Conservation (phyloP, 2,888 invertebrate species). For the Nyleta sp. region DNA sequence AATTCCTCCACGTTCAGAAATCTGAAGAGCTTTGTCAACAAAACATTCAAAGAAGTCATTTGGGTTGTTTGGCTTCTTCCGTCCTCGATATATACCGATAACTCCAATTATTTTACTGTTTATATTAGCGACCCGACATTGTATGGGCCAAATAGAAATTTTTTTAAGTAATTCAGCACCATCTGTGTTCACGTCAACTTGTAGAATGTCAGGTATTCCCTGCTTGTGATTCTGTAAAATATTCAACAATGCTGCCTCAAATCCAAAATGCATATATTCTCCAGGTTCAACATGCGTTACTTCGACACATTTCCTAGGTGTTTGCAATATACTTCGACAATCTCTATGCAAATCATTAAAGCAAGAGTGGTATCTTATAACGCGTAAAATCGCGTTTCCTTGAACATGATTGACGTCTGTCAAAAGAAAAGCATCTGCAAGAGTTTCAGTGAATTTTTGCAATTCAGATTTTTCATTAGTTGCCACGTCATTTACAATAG, state of each 20-base stretch:
- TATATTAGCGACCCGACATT: neutral
- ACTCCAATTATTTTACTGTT: neutral
- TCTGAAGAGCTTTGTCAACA: neutral
- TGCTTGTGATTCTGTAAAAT: neutral
- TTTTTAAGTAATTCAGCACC: conserved; percentile 5
- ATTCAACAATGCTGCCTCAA: neutral
- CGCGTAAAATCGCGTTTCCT: conserved; percentile 1
- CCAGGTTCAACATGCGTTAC: neutral
- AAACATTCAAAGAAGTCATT: conserved; percentile 6
- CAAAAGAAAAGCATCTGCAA: neutral
- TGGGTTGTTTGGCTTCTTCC: neutral
- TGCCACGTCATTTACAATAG: too few species aligned
- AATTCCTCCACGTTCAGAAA: neutral
- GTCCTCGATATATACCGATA: conserved; percentile 5
- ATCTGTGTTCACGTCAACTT: neutral
- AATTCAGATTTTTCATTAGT: neutral
- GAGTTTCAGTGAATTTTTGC: neutral
- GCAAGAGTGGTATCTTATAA: neutral
- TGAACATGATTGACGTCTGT: conserved; percentile 10
- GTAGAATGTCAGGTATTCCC: neutral
- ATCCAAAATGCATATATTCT: conserved; percentile 11
- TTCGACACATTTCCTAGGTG: neutral
- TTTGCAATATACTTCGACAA: neutral
- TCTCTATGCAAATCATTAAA: neutral
- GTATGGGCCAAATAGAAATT: conserved; percentile 6